Evolutionary conservation across 1,140 invertebrate species (phyloP).

Genomic region (Heterodera carotae): DNA sequence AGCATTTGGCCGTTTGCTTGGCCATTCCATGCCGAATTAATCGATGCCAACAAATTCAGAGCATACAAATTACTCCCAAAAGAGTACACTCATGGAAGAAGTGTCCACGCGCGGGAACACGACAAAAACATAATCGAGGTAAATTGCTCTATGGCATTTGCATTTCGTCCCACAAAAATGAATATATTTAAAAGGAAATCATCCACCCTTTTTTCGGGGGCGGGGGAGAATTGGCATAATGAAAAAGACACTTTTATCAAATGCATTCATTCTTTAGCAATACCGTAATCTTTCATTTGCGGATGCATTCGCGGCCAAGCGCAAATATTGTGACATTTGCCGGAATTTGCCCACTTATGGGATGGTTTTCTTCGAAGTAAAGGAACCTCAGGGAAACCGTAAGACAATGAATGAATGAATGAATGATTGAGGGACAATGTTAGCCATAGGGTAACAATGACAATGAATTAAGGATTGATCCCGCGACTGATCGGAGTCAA

Average conservation of each 20-base stretch:
- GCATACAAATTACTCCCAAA: slow-evolving; percentile 92
- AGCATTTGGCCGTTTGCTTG: neutral
- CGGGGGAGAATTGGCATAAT: too few species aligned
- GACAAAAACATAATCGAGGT: slow-evolving; percentile 79
- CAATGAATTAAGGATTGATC: slow-evolving; percentile 77
- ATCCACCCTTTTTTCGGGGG: too few species aligned
- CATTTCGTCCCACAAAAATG: too few species aligned
- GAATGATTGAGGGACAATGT: neutral
- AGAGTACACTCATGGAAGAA: slow-evolving; percentile 79
- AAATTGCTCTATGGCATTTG: slow-evolving; percentile 68
- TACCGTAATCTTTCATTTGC: slow-evolving; percentile 29
- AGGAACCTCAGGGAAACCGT: slow-evolving; percentile 90
- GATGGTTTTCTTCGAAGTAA: slow-evolving; percentile 96
- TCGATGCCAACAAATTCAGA: too few species aligned
- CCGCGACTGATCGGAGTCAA: slow-evolving; percentile 91
- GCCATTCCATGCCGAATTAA: neutral
- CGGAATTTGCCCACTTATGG: slow-evolving; percentile 91
- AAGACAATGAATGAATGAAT: neutral
- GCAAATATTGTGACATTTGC: slow-evolving; percentile 74
- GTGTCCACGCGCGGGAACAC: slow-evolving; percentile 77
- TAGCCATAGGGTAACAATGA: neutral
- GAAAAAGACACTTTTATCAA: too few species aligned
- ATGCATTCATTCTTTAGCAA: slow-evolving; percentile 31
- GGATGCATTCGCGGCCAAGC: slow-evolving; percentile 28
- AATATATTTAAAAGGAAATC: too few species aligned